Base-by-base conservation (phyloP, 2,797 vertebrate species). In the Harpagifer antarcticus region DNA sequence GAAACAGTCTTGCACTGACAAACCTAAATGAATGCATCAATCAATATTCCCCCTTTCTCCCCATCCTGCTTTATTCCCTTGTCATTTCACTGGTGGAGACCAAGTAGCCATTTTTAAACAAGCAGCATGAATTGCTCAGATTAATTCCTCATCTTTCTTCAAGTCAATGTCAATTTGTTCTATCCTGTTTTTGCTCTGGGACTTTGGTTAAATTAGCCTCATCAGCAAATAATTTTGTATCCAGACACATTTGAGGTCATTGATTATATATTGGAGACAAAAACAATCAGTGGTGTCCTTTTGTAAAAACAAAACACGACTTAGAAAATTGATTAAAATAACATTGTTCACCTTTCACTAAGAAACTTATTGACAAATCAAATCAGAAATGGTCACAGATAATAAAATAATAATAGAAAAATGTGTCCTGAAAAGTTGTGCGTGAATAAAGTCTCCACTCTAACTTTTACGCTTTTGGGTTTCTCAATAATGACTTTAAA, bases 1-100 rank as follows among this genome's bases (percentile, higher is more conserved):
- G 40, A 44, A 74, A 60, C 60, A 53, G 59, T 77, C 62, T 64
- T 49, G 40, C 55, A 2, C 69, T 78, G 58, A 81, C 78, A 69
- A 70, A 75, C 65, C 55, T 53, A 85, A 84, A 81, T 78, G 59
- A 86, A 79, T 74, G 61, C 67, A 81, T 84, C 67, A 83, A 83
- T 84, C 77, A 76, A 63, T 73, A 78, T 58, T 50, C 55, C 23
- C 31, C 31, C 47, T 52, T 44, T 16, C 66, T 76, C 63, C 23
- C 53, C 37, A 53, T 33, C 43, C 53, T 45, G 60, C 45, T 74
- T 78, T 79, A 76, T 81, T 72, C 47, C 54, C 76, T 33, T 70
- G 67, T 73, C 71, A 73, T 78, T 74, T 76, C 68, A 49, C 44
- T 19, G 37, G 23, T 76, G 43, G 72, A 3, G 52, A 82, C 54